phyloP scores from a whole-genome alignment of 2,888 invertebrate genomes.

The Polietes domitor region DNA sequence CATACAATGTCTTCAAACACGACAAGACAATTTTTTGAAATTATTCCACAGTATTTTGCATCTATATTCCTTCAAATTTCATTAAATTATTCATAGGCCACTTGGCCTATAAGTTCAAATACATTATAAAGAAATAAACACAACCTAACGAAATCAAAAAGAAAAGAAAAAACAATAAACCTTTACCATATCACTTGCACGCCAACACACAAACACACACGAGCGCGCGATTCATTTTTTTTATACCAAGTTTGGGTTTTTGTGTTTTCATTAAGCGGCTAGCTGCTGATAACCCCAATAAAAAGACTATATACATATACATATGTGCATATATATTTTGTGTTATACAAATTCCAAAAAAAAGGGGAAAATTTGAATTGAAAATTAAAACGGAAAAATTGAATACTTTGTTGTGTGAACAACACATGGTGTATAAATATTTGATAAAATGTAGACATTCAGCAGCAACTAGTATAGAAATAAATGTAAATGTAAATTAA shows the following conservation, averaged over 20 bases:
- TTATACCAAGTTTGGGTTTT: neutral
- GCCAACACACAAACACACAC: neutral
- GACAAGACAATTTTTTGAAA: neutral
- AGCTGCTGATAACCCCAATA: slow-evolving; percentile 21
- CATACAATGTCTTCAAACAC: neutral
- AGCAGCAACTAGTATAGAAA: neutral
- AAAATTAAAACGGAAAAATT: slow-evolving; percentile 20
- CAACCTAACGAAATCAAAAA: slow-evolving; percentile 30
- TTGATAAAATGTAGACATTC: slow-evolving; percentile 18
- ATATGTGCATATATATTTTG: neutral
- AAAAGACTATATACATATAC: neutral
- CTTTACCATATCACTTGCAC: neutral
- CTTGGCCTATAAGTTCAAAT: slow-evolving; percentile 61
- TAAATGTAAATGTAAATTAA: slow-evolving; percentile 43
- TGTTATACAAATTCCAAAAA: neutral
- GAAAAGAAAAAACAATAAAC: slow-evolving; percentile 16
- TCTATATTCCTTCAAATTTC: neutral
- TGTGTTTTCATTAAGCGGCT: neutral
- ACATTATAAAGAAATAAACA: slow-evolving; percentile 52
- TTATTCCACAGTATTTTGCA: neutral
- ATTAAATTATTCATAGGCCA: slow-evolving; percentile 63
- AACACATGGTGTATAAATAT: neutral
- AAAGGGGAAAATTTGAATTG: slow-evolving; percentile 16
- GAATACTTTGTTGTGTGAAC: neutral
- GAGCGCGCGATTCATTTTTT: slow-evolving; percentile 1